These are phyloP conservation scores for Aythya baeri DNA, from an alignment of 2,113 vertebrate genomes.

Conservation along the genomic window DNA sequence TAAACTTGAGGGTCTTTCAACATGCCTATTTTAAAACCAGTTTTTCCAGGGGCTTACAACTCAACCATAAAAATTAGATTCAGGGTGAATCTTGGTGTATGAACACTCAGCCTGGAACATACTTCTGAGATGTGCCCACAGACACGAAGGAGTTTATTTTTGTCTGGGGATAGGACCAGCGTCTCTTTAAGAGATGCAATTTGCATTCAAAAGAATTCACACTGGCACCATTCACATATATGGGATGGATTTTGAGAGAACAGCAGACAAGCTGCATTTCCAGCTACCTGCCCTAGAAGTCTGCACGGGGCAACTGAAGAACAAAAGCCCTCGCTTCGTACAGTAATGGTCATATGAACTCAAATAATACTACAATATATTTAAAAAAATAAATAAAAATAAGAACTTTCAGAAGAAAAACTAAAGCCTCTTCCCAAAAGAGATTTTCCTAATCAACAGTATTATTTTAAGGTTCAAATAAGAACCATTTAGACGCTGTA, in stretches of 20 bases:
- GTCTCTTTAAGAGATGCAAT: not conserved
- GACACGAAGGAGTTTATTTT: not conserved
- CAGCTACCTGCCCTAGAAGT: not conserved
- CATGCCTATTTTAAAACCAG: conserved; percentile 55
- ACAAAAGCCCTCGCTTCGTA: not conserved
- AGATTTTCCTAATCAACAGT: not conserved
- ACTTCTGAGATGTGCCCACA: not conserved
- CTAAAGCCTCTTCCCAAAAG: not conserved
- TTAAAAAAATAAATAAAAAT: not conserved
- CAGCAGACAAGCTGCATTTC: not conserved
- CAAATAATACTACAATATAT: not conserved
- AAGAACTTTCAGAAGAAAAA: not conserved
- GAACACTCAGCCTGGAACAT: conserved; percentile 14
- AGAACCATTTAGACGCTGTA: not conserved
- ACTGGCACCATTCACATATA: not conserved
- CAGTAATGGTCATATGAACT: not conserved
- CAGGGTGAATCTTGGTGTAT: conserved; percentile 37
- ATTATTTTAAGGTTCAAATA: not conserved
- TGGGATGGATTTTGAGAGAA: not conserved
- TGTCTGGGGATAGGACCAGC: not conserved
- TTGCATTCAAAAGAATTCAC: not conserved
- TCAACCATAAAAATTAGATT: conserved; percentile 62
- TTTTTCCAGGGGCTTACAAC: conserved; percentile 67
- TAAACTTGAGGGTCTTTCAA: conserved; percentile 73
- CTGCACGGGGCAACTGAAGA: not conserved